A percentile compares a stretch with the other conserved stretches of the same genome.
phyloP scores from a whole-genome alignment of 2,888 invertebrate genomes.

The Lochmaea crataegi region DNA sequence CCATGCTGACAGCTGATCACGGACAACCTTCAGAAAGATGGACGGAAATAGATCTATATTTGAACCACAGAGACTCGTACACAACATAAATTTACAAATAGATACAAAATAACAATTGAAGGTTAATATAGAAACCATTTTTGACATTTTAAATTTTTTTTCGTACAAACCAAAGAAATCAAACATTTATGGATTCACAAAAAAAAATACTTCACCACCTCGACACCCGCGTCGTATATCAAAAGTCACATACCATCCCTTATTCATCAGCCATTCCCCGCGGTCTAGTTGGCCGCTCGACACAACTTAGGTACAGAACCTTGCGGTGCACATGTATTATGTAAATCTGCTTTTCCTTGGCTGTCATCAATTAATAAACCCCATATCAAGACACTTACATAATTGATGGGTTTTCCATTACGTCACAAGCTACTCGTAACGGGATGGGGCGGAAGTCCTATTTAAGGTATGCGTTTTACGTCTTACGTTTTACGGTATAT shows the following conservation, averaged over 20 bases:
- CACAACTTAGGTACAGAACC: constrained; percentile 43
- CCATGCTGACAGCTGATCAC: too few species aligned
- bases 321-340: constrained; percentile 59
- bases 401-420: constrained; percentile 65
- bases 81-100: too few species aligned
- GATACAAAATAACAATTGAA: too few species aligned
- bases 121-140: too few species aligned
- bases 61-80: too few species aligned
- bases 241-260: constrained; percentile 32
- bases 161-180: neutral
- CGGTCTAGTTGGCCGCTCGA: constrained; percentile 55
- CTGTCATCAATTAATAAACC: constrained; percentile 68
- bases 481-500: constrained; percentile 22
- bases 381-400: constrained; percentile 66
- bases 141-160: neutral
- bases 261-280: constrained; percentile 50
- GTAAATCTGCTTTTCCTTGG: constrained; percentile 61
- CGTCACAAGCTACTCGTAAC: constrained; percentile 42
- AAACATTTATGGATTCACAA: neutral
- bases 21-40: too few species aligned
- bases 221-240: constrained; percentile 17
- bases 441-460: constrained; percentile 37
- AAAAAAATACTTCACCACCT: constrained; percentile 6
- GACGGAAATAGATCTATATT: too few species aligned
- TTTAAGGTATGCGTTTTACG: constrained; percentile 14